A percentile compares a stretch with the other conserved stretches of the same genome.
Evolutionary conservation across 2,113 vertebrate genomes (phyloP).

Genomic region (Poeciliopsis retropinna): DNA sequence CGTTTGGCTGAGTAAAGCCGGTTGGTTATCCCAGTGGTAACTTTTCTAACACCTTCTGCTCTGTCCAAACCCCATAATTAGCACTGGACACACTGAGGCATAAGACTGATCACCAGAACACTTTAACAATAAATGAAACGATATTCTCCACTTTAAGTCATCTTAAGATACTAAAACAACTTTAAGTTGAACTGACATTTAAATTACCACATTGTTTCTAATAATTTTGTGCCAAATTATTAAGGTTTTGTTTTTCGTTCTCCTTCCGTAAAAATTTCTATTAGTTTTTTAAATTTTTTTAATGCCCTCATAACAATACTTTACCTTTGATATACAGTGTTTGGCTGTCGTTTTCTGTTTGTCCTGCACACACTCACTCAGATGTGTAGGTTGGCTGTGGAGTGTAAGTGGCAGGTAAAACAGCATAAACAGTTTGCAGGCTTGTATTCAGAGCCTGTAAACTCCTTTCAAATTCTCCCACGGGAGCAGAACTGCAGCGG

Average conservation of each 20-base stretch:
- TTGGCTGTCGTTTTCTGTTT: neutral
- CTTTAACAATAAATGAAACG: too few relatives aligned
- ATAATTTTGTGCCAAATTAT: neutral
- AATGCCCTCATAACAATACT: neutral
- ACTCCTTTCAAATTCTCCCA: conserved; percentile 36
- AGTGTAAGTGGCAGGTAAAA: conserved; percentile 25
- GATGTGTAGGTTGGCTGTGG: conserved; percentile 25
- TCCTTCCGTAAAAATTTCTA: neutral
- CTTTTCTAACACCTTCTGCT: too few relatives aligned
- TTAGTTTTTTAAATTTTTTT: neutral
- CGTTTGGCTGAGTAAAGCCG: too few relatives aligned
- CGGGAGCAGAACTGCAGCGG: conserved; percentile 34
- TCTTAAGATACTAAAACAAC: neutral
- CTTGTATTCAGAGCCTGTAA: conserved; percentile 35
- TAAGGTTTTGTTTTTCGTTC: too few relatives aligned
- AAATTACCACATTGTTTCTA: too few relatives aligned
- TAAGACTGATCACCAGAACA: too few relatives aligned
- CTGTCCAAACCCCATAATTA: too few relatives aligned
- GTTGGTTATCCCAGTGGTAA: too few relatives aligned
- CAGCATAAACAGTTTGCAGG: conserved; percentile 24
- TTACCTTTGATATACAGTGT: neutral
- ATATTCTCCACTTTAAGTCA: too few relatives aligned
- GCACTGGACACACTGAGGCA: too few relatives aligned
- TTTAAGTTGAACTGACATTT: neutral
- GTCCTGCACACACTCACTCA: conserved; percentile 1